phyloP scores from a whole-genome alignment of 2,113 vertebrate genomes.

The Hystrix brachyura region DNA sequence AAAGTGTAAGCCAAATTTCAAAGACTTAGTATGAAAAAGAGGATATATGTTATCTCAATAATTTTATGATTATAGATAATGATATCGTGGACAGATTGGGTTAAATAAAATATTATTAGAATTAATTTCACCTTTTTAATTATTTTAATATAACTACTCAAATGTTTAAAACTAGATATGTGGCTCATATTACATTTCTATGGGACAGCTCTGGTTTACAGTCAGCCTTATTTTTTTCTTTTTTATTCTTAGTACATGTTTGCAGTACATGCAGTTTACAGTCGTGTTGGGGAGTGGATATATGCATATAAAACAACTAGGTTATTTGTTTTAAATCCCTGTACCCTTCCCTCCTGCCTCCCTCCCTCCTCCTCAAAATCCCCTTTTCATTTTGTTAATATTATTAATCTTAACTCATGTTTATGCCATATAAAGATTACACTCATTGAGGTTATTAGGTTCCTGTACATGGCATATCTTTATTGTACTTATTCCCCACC shows the following conservation, averaged over 20 bases:
- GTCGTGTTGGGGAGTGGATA: background rate
- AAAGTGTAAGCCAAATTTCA: background rate
- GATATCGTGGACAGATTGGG: background rate
- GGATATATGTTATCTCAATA: background rate
- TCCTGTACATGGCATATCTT: background rate
- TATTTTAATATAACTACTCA: background rate
- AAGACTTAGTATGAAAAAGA: background rate
- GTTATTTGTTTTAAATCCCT: background rate
- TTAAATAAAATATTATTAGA: background rate
- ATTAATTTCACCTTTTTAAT: background rate
- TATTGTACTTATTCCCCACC: background rate
- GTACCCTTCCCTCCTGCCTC: background rate
- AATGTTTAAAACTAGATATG: background rate
- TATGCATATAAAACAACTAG: background rate
- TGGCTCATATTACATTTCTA: background rate
- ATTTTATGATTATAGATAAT: background rate
- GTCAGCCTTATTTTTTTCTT: background rate
- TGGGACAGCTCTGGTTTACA: background rate
- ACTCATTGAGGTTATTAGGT: background rate
- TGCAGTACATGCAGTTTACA: background rate
- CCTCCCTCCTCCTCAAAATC: background rate
- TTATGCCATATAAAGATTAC: background rate
- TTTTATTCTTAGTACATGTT: background rate
- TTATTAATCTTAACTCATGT: background rate
- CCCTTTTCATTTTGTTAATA: background rate